Evolutionary conservation across 2,888 invertebrate species (phyloP).

Genomic region (Phorcus lineatus): DNA sequence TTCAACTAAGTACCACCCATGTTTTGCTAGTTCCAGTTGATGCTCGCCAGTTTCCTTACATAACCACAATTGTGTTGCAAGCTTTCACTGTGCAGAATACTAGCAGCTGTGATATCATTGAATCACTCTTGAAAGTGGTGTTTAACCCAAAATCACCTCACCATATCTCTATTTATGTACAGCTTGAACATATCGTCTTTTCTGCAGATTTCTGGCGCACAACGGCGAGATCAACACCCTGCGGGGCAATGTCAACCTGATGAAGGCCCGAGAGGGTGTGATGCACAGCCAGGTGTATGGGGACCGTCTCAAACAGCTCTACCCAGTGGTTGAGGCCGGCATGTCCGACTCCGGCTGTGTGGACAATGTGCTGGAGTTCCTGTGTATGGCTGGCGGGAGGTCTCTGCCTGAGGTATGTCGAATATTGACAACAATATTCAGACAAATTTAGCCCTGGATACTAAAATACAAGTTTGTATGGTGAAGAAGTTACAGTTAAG

Average conservation of each 20-base stretch:
- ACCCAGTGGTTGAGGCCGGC: slow-evolving; percentile 97
- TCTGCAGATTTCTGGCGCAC: slow-evolving; percentile 89
- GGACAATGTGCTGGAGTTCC: slow-evolving; percentile 98
- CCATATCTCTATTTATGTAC: background rate
- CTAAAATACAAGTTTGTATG: too few relatives aligned
- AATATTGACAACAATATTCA: background rate
- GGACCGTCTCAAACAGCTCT: slow-evolving; percentile 88
- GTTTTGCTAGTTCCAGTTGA: too few relatives aligned
- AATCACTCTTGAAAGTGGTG: too few relatives aligned
- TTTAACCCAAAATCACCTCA: too few relatives aligned
- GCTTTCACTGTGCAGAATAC: too few relatives aligned
- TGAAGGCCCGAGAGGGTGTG: slow-evolving; percentile 98
- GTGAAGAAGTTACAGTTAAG: too few relatives aligned
- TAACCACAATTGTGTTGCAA: too few relatives aligned
- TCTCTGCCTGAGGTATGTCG: slow-evolving; percentile 86
- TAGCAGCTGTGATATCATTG: too few relatives aligned
- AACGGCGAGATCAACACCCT: slow-evolving; percentile 99
- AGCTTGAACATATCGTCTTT: background rate
- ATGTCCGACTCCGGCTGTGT: slow-evolving; percentile 98
- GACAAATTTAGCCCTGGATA: too few relatives aligned
- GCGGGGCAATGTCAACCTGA: slow-evolving; percentile 97
- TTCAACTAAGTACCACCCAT: too few relatives aligned
- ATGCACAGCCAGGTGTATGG: slow-evolving; percentile 92
- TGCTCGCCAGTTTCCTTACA: too few relatives aligned
- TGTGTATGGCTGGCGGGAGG: slow-evolving; percentile 93